Conservation (phyloP, 2,888 invertebrate genomes). For the Aromia moschata region DNA sequence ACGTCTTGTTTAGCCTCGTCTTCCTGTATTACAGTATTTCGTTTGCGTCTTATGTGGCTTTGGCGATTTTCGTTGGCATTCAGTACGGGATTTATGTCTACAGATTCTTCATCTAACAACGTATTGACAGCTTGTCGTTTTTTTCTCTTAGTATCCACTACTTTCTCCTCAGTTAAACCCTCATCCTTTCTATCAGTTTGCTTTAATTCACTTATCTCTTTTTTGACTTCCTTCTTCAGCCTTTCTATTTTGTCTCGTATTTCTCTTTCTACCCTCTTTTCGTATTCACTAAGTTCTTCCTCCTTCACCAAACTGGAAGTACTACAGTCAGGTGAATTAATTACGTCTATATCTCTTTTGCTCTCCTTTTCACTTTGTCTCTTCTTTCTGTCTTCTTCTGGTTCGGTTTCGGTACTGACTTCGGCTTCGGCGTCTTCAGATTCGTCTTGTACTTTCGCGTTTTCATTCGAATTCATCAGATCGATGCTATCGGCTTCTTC, state of each 20-base stretch:
- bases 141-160: slow-evolving; percentile 38
- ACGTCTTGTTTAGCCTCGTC: not conserved
- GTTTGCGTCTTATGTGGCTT: slow-evolving; percentile 51
- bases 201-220: slow-evolving; percentile 47
- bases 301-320: slow-evolving; percentile 2
- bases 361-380: slow-evolving; percentile 5
- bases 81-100: slow-evolving; percentile 52
- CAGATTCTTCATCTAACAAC: slow-evolving; percentile 54
- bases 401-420: slow-evolving; percentile 3
- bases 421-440: slow-evolving; percentile 35
- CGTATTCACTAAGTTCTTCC: slow-evolving; percentile 34
- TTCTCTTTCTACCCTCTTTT: slow-evolving; percentile 47
- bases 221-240: slow-evolving; percentile 52
- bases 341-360: not conserved
- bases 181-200: not conserved
- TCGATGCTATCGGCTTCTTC: slow-evolving; percentile 13
- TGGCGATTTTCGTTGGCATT: slow-evolving; percentile 43
- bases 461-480: not conserved
- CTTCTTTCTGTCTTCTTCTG: slow-evolving; percentile 14
- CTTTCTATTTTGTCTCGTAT: slow-evolving; percentile 49
- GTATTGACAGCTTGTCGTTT: slow-evolving; percentile 49
- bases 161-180: slow-evolving; percentile 1
- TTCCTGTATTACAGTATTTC: slow-evolving; percentile 30
- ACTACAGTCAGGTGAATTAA: not conserved
- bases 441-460: slow-evolving; percentile 4